Evolutionary conservation across 2,113 vertebrate genomes (phyloP), one percentile per base, ranked within the genome.

Genomic region (Melanocharis versteri): DNA sequence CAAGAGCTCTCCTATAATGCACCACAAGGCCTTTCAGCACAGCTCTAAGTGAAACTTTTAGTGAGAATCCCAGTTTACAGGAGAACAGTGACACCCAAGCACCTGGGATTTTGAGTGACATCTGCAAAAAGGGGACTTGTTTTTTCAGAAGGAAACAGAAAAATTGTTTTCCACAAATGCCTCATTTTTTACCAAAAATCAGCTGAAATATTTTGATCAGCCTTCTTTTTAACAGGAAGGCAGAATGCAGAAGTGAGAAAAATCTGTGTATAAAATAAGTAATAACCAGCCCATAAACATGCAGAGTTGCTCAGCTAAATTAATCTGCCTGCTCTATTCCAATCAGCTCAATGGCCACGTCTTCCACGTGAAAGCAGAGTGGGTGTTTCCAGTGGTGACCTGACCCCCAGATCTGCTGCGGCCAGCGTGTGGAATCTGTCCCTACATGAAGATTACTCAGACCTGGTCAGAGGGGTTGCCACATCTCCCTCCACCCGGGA

Each of bases 31-130:
- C 45, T 57, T 22, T 13, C 30, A 51, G 68, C 45, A 70, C 45
- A 70, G 37, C 42, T 66, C 17, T 47, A 28, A 51, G 40, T 13
- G 44, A 30, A 26, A 14, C 13, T 48, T 61, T 26, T 37, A 42
- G 31, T 12, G 17, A 27, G 50, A 83, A 61, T 37, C 69, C 22
- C 39, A 33, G 11, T 23, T 81, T 37, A 60, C 16, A 85, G 44
- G 18, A 64, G 8, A 85, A 56, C 13, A 17, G 2, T 0, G 3
- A 10, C 33, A 82, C 8, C 11, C 58, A 73, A 44, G 14, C 18
- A 73, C 40, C 33, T 22, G 10, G 30, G 19, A 19, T 35, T 77
- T 61, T 39, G 33, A 65, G 0, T 1, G 2, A 26, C 0, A 2
- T 13, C 69, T 37, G 27, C 26, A 78, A 45, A 37, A 81, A 93